Percentiles rank a stretch among this genome's conserved stretches.
phyloP scores from a whole-genome alignment of 2,113 vertebrate genomes.

The Numida meleagris region DNA sequence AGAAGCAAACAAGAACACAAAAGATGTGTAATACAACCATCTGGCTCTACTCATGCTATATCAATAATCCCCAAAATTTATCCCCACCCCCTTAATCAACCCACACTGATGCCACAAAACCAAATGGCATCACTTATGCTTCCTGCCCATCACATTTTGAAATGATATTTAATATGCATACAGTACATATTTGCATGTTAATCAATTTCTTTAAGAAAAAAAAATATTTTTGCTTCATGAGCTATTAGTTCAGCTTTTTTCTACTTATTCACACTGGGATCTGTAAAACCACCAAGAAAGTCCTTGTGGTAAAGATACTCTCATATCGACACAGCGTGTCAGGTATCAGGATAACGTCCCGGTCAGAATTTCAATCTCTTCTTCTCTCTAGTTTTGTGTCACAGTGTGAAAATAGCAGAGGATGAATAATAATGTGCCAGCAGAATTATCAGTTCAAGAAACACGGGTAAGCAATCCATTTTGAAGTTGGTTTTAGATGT shows the following conservation, averaged over 20 bases:
- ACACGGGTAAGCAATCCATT: neutral
- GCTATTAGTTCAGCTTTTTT: conserved; percentile 46
- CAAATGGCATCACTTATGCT: conserved; percentile 80
- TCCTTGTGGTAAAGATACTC: conserved; percentile 56
- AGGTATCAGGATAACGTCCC: conserved; percentile 51
- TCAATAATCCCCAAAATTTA: conserved; percentile 77
- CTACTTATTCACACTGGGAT: conserved; percentile 48
- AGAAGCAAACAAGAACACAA: conserved; percentile 81
- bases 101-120: conserved; percentile 80
- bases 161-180: conserved; percentile 71
- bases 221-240: conserved; percentile 44
- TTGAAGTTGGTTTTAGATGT: conserved; percentile 22
- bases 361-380: conserved; percentile 60
- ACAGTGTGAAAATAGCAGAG: conserved; percentile 43
- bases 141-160: conserved; percentile 75
- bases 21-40: conserved; percentile 78
- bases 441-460: conserved; percentile 59
- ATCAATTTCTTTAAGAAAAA: conserved; percentile 64
- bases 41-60: conserved; percentile 77
- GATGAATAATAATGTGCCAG: conserved; percentile 44
- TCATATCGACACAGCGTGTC: conserved; percentile 24
- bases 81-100: conserved; percentile 77
- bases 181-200: conserved; percentile 69
- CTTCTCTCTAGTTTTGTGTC: conserved; percentile 61
- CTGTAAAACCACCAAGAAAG: conserved; percentile 70